Evolutionary conservation across 2,888 invertebrate genomes (phyloP).

Genomic region (Cabera pusaria): DNA sequence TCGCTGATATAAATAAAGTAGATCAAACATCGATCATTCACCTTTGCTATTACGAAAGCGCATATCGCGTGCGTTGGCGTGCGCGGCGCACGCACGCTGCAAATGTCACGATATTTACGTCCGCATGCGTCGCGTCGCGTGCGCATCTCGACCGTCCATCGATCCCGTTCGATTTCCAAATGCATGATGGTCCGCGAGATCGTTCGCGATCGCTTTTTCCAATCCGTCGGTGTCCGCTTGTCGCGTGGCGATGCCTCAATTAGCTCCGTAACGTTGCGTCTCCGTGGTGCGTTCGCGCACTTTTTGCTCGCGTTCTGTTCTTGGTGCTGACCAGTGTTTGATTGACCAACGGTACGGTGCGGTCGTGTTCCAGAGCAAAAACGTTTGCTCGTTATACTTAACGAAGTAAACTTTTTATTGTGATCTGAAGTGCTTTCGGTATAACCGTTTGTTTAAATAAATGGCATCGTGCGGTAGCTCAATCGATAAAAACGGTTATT

Average conservation of each 20-base stretch:
- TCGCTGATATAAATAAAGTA: conserved; percentile 36
- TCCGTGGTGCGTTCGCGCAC: conserved; percentile 36
- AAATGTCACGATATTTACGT: conserved; percentile 76
- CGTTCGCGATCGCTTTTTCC: conserved; percentile 45
- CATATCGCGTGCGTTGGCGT: conserved; percentile 34
- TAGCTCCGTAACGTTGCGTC: conserved; percentile 34
- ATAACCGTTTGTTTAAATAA: too few relatives aligned
- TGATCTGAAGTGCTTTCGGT: too few relatives aligned
- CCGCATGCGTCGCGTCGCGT: conserved; percentile 47
- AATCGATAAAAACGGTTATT: too few relatives aligned
- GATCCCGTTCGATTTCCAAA: conserved; percentile 56
- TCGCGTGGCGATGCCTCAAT: conserved; percentile 40
- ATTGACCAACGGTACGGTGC: conserved; percentile 39
- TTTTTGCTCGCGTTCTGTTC: conserved; percentile 38
- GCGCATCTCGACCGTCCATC: conserved; percentile 50
- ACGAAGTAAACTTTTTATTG: neutral
- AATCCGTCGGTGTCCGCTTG: conserved; percentile 28
- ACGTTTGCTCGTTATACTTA: conserved; percentile 4
- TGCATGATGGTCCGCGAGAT: too few relatives aligned
- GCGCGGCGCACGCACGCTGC: conserved; percentile 32
- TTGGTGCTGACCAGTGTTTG: conserved; percentile 38
- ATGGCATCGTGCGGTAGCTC: too few relatives aligned
- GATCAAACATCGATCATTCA: conserved; percentile 68
- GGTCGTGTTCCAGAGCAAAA: conserved; percentile 23
- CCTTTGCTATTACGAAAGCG: conserved; percentile 50